phyloP scores from a whole-genome alignment of 2,113 vertebrate genomes.

The Podiceps cristatus region DNA sequence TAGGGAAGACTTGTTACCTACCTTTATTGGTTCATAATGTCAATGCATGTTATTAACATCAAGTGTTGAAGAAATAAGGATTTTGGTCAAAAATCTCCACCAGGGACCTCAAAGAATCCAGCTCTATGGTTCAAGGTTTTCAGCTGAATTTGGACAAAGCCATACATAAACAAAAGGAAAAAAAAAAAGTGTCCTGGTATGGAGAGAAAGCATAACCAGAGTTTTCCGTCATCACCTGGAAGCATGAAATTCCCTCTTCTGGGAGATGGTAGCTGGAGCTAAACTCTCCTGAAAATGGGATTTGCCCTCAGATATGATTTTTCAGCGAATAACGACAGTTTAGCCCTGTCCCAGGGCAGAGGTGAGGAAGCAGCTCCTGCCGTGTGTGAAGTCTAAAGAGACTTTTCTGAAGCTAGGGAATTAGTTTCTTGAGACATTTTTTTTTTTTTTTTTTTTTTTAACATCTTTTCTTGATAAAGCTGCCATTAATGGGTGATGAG shows the following conservation, averaged over 20 bases:
- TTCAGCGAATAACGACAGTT: background rate
- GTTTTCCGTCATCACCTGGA: background rate
- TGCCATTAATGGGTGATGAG: background rate
- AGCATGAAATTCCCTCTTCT: background rate
- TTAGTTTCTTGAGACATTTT: background rate
- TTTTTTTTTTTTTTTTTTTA: background rate
- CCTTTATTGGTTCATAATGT: background rate
- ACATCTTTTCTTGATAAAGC: background rate
- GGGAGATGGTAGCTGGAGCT: background rate
- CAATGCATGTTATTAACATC: fast-evolving
- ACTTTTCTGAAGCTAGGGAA: background rate
- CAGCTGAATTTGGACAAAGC: background rate
- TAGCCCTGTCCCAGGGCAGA: background rate
- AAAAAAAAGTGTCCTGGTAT: too few species aligned
- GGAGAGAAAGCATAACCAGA: background rate
- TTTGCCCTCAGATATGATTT: fast-evolving
- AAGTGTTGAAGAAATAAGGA: background rate
- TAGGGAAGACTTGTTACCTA: background rate
- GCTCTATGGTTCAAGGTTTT: background rate
- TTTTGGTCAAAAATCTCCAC: background rate
- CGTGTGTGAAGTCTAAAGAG: background rate
- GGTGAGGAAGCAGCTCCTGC: background rate
- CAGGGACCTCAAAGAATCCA: background rate
- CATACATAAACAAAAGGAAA: background rate
- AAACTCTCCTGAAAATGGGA: background rate